Evolutionary conservation across 2,797 vertebrate species (phyloP), one percentile per base, ranked within the genome.

Genomic region (Scolopax rusticola): DNA sequence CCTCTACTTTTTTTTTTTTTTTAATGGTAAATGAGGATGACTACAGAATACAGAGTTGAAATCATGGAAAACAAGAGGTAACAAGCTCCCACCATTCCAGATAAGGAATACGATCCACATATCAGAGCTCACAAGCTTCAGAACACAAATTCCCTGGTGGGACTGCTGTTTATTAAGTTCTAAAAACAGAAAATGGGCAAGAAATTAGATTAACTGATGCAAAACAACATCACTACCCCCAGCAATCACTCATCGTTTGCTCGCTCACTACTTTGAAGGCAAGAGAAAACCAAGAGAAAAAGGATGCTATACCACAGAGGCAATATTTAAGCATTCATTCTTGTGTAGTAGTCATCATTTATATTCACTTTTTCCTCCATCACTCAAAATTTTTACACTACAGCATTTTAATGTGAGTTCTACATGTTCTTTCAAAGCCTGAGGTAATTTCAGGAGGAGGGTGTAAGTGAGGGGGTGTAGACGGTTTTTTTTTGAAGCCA

Each of bases 151-250:
- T 77, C 25, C 3, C 25, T 61, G 18, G 36, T 28, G 41, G 7
- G 32, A 73, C 24, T 74, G 79, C 28, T 53, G 23, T 85, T 87
- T 95, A 71, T 68, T 73, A 64, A 74, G 9, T 56, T 79, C 38
- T 82, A 78, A 75, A 85, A 57, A 40, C 33, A 77, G 40, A 50
- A 82, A 93, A 87, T 54, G 8, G 10, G 30, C 16, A 65, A 63
- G n/a, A 93, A 90, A 74, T 60, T 68, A 84, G 64, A 87, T 80
- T 80, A 83, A 65, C 51, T 24, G 68, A 76, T 65, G 53, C 20
- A 61, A 43, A 32, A 63, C 20, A 60, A 53, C 33, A 71, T 64
- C 60, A 69, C 15, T 73, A 28, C 32, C 27, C 20, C 15, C 12
- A 92, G 50, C 23, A 85, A 64, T 83, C 32, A 33, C 28, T 92